These are phyloP conservation scores for Acanthisitta chloris DNA, from an alignment of 2,113 vertebrate genomes.

Conservation along the genomic window DNA sequence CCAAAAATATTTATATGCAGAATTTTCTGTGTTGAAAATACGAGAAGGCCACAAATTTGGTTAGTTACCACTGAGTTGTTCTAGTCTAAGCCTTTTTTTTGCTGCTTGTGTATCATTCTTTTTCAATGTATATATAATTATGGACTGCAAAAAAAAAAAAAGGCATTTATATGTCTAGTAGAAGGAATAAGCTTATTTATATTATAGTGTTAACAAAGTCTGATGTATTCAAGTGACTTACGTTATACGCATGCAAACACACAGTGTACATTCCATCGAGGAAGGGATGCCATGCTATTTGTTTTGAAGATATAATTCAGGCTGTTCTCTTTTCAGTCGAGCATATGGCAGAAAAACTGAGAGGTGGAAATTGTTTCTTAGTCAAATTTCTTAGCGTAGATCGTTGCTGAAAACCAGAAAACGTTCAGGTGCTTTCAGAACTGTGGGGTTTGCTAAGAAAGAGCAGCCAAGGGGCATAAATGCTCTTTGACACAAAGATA, in stretches of 20 bases:
- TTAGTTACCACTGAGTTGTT: constrained; percentile 74
- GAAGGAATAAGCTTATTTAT: constrained; percentile 77
- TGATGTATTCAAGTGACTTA: constrained; percentile 67
- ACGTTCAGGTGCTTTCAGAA: background rate
- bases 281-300: constrained; percentile 43
- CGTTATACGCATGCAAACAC: constrained; percentile 65
- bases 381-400: background rate
- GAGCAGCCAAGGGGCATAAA: background rate
- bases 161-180: constrained; percentile 68
- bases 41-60: constrained; percentile 45
- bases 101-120: constrained; percentile 69
- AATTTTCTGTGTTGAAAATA: constrained; percentile 56
- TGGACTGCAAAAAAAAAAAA: constrained; percentile 63
- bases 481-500: background rate
- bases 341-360: background rate
- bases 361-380: background rate
- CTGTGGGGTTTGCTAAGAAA: background rate
- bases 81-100: constrained; percentile 68
- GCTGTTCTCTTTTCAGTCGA: background rate
- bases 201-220: constrained; percentile 62
- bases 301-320: background rate
- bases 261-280: constrained; percentile 39
- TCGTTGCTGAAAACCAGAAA: background rate
- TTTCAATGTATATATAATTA: constrained; percentile 71
- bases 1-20: constrained; percentile 65